A percentile compares a stretch with the other conserved stretches of the same genome.
Conservation (phyloP, 2,888 invertebrate genomes). For the Stenurella melanura region DNA sequence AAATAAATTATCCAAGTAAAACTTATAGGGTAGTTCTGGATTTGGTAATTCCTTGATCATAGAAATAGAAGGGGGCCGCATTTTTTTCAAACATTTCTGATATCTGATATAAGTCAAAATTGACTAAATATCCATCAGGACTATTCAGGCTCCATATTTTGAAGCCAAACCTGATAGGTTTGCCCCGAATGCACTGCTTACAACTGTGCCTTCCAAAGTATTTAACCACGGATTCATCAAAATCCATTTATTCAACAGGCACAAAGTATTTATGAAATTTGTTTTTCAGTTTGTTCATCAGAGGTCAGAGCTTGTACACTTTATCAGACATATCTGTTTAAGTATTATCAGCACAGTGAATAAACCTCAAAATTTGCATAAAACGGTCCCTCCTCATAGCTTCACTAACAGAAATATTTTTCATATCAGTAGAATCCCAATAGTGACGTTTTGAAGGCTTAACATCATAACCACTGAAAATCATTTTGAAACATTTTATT, state of each 20-base stretch:
- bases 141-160: constrained; percentile 41
- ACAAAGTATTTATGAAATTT: constrained; percentile 47
- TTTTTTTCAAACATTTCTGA: too few relatives aligned
- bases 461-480: constrained; percentile 55
- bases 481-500: too few relatives aligned
- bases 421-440: constrained; percentile 25
- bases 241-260: constrained; percentile 38
- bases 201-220: not conserved
- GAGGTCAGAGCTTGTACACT: constrained; percentile 48
- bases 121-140: constrained; percentile 32
- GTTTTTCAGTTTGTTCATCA: constrained; percentile 45
- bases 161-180: constrained; percentile 38
- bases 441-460: constrained; percentile 50
- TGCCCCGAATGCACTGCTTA: constrained; percentile 30
- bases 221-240: constrained; percentile 22
- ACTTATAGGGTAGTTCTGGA: constrained; percentile 41
- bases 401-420: constrained; percentile 16
- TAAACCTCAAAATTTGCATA: constrained; percentile 23
- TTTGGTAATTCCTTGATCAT: constrained; percentile 47
- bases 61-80: constrained; percentile 45
- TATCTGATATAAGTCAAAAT: constrained; percentile 35
- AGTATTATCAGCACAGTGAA: constrained; percentile 50
- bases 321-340: constrained; percentile 38
- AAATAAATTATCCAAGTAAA: constrained; percentile 53
- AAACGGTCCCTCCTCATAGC: constrained; percentile 33